phyloP scores from a whole-genome alignment of 2,797 vertebrate species.

The Scleropages formosus region DNA sequence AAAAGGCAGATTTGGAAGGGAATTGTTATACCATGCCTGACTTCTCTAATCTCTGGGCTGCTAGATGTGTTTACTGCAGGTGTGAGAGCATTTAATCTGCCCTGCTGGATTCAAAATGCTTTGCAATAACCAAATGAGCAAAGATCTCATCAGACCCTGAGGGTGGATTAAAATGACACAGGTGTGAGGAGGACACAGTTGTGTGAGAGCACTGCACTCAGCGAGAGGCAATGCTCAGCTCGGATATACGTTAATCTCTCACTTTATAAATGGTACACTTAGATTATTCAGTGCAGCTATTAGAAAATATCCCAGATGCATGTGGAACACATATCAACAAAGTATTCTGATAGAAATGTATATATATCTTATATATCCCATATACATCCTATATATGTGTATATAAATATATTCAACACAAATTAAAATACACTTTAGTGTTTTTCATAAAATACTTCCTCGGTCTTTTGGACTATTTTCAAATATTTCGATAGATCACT shows the following conservation, averaged over 20 bases:
- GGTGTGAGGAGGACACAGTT: background rate
- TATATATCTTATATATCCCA: too few relatives aligned
- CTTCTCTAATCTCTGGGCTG: background rate
- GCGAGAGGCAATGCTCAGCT: background rate
- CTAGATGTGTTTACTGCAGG: background rate
- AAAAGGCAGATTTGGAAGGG: too few relatives aligned
- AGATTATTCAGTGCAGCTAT: background rate
- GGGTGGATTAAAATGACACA: background rate
- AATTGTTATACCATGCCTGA: background rate
- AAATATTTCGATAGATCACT: too few relatives aligned
- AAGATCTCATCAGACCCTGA: slow-evolving; percentile 8
- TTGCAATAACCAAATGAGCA: slow-evolving; percentile 6
- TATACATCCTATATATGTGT: too few relatives aligned
- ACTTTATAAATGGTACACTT: background rate
- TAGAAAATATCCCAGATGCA: too few relatives aligned
- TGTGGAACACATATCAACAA: too few relatives aligned
- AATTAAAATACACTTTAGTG: too few relatives aligned
- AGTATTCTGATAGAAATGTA: too few relatives aligned
- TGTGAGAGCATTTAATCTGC: background rate
- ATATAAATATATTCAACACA: too few relatives aligned
- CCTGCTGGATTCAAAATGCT: background rate
- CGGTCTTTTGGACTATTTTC: too few relatives aligned
- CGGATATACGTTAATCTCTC: background rate
- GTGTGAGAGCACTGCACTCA: background rate
- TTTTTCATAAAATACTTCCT: too few relatives aligned